phyloP scores from a whole-genome alignment of 2,113 vertebrate genomes.

The Sander lucioperca region DNA sequence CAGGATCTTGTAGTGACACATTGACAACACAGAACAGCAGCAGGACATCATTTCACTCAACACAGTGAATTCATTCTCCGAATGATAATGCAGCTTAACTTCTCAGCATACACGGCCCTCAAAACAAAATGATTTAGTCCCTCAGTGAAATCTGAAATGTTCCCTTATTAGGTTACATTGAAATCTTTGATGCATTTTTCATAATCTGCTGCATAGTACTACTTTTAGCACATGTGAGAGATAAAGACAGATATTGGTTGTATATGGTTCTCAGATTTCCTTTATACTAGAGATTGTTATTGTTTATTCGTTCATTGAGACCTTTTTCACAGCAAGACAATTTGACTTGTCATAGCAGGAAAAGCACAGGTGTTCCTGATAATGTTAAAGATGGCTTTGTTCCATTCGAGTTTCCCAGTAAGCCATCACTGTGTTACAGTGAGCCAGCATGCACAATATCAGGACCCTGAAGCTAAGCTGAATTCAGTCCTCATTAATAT shows the following conservation, averaged over 20 bases:
- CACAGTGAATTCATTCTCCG: not conserved
- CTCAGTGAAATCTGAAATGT: not conserved
- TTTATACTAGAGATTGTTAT: not conserved
- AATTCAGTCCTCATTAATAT: not conserved
- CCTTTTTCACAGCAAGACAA: not conserved
- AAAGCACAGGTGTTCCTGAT: not conserved
- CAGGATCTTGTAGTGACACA: conserved; percentile 6
- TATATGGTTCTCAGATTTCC: not conserved
- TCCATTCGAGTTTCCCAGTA: not conserved
- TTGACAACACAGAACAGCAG: conserved; percentile 2
- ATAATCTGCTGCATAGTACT: not conserved
- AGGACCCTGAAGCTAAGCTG: not conserved
- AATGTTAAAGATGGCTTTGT: not conserved
- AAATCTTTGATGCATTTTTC: not conserved
- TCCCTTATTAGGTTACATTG: not conserved
- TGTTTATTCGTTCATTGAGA: not conserved
- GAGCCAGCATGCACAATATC: not conserved
- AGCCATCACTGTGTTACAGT: not conserved
- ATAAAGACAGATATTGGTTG: not conserved
- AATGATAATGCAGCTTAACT: conserved; percentile 2
- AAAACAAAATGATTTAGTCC: not conserved
- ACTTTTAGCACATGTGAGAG: not conserved
- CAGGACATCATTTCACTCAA: conserved; percentile 5
- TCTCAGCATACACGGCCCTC: not conserved
- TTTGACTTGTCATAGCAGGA: not conserved